These are phyloP conservation scores for Eutolmus rufibarbis DNA, from an alignment of 2,888 invertebrate genomes.

Conservation along the genomic window DNA sequence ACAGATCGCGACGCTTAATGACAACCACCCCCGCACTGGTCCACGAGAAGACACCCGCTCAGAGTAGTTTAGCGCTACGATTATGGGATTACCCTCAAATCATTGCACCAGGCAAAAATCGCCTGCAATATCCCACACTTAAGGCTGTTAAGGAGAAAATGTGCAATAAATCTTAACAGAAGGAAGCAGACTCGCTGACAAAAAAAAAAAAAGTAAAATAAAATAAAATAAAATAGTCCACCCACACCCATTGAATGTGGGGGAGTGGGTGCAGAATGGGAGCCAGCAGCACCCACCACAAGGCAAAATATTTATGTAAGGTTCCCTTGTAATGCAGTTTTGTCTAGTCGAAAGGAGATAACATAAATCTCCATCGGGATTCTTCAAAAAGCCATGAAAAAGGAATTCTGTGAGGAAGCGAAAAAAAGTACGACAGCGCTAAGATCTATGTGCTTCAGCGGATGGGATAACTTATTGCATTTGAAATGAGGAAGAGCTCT, in stretches of 20 bases:
- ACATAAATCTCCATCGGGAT: constrained; percentile 37
- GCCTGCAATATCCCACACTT: constrained; percentile 23
- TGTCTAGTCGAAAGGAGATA: constrained; percentile 35
- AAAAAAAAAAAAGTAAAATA: background rate
- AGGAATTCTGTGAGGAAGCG: constrained; percentile 22
- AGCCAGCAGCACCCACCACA: background rate
- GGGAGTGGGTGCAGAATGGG: background rate
- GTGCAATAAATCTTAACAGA: constrained; percentile 30
- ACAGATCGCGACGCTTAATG: background rate
- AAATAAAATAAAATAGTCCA: background rate
- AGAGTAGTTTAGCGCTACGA: background rate
- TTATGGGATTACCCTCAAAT: constrained; percentile 21
- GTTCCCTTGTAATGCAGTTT: constrained; percentile 32
- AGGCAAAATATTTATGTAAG: constrained; percentile 33
- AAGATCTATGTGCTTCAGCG: constrained; percentile 24
- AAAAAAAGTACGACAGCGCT: constrained; percentile 11
- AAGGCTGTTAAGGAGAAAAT: constrained; percentile 23
- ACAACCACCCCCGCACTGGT: background rate
- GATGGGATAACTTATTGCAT: constrained; percentile 33
- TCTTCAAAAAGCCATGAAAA: constrained; percentile 37
- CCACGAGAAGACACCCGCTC: background rate
- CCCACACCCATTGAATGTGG: background rate
- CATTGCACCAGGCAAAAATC: constrained; percentile 17
- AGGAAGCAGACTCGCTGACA: background rate
- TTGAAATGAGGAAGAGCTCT: constrained; percentile 5